phyloP scores from a whole-genome alignment of 2,797 vertebrate genomes.

The Distichodus sexfasciatus region DNA sequence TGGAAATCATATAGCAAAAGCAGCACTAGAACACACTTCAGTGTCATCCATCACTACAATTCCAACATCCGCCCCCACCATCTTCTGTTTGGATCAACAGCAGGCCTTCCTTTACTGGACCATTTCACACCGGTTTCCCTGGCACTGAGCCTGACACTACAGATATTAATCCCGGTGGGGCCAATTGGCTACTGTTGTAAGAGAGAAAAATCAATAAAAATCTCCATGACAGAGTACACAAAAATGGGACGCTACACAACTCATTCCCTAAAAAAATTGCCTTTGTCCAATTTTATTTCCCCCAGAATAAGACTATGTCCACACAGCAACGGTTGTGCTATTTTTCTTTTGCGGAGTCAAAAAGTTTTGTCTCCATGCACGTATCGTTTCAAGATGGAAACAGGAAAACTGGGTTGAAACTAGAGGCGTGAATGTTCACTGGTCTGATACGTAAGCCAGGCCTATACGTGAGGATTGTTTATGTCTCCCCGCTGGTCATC shows the following conservation, averaged over 20 bases:
- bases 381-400: too few relatives aligned
- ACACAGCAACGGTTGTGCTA: too few relatives aligned
- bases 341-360: too few relatives aligned
- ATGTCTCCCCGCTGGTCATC: too few relatives aligned
- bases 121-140: not conserved
- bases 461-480: too few relatives aligned
- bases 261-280: not conserved
- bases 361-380: too few relatives aligned
- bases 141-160: not conserved
- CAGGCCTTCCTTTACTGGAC: not conserved
- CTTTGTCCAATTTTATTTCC: slow-evolving; percentile 28
- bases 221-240: not conserved
- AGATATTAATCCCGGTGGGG: not conserved
- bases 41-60: not conserved
- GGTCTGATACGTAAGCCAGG: too few relatives aligned
- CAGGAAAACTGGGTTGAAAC: too few relatives aligned
- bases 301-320: slow-evolving; percentile 8
- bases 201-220: not conserved
- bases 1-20: not conserved
- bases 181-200: not conserved
- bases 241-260: slow-evolving; percentile 9
- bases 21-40: not conserved
- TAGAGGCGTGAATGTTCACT: too few relatives aligned
- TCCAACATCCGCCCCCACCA: not conserved
- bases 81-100: not conserved